Conservation (phyloP, 2,113 vertebrate species). For the Ceyx cyanopectus region DNA sequence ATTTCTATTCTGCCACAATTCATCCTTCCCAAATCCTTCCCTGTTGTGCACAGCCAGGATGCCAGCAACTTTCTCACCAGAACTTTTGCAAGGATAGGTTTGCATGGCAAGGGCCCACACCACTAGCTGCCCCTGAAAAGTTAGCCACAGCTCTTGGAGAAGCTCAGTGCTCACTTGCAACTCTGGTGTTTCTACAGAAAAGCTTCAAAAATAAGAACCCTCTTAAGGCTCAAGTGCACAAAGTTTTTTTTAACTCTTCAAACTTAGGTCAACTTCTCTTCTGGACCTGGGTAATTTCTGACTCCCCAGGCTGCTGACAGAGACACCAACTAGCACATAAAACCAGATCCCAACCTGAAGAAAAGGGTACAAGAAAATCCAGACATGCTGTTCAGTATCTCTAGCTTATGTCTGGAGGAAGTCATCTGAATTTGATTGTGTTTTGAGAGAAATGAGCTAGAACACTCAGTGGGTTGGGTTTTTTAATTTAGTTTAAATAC, state of each 20-base stretch:
- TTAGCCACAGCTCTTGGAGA: not conserved
- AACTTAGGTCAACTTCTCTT: not conserved
- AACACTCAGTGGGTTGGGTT: not conserved
- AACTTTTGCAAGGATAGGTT: not conserved
- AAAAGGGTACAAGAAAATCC: not conserved
- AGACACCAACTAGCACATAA: not conserved
- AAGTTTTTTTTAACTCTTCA: not conserved
- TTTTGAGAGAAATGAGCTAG: not conserved
- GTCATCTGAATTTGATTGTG: not conserved
- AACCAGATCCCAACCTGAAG: not conserved
- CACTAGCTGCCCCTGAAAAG: not conserved
- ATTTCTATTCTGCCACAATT: not conserved
- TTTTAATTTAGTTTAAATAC: not conserved
- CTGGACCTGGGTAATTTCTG: too few relatives aligned
- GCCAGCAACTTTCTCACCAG: not conserved
- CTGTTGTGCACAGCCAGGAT: not conserved
- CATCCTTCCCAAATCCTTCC: not conserved
- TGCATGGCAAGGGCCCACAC: rapidly evolving
- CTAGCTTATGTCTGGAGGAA: not conserved
- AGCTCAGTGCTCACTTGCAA: not conserved
- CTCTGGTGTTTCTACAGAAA: not conserved
- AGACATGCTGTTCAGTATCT: not conserved
- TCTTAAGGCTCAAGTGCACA: not conserved
- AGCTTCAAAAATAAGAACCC: not conserved
- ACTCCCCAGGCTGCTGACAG: rapidly evolving